A percentile compares a stretch with the other conserved stretches of the same genome.
phyloP scores from a whole-genome alignment of 2,113 vertebrate genomes.

The Tragelaphus buxtoni region DNA sequence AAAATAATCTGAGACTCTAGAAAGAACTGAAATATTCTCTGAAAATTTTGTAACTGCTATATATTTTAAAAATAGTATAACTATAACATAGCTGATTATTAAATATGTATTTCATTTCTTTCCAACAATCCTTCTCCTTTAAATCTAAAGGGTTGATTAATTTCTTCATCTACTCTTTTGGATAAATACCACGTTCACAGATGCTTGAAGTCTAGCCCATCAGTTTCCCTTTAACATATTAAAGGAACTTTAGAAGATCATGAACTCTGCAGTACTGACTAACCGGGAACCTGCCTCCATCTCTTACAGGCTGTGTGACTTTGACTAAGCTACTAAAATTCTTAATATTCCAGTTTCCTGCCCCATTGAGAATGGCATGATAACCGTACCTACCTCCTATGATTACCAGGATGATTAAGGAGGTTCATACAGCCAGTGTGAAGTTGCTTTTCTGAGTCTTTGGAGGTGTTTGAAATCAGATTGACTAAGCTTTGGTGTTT shows the following conservation, averaged over 20 bases:
- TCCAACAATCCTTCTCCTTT: neutral
- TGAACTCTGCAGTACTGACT: neutral
- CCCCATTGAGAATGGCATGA: neutral
- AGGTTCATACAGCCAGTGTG: neutral
- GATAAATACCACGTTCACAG: neutral
- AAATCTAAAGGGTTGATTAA: neutral
- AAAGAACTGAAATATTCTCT: neutral
- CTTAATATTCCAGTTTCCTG: neutral
- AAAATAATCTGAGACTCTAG: neutral
- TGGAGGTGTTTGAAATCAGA: neutral
- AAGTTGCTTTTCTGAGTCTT: neutral
- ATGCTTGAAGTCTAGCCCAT: neutral
- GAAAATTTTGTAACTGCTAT: neutral
- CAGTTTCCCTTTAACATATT: neutral
- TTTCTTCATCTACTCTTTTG: neutral
- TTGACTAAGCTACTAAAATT: neutral
- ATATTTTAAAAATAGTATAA: neutral
- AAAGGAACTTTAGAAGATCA: neutral
- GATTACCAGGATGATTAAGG: neutral
- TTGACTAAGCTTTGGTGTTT: constrained; percentile 18
- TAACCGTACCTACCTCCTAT: neutral
- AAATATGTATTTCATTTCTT: neutral
- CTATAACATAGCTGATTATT: neutral
- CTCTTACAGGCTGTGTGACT: neutral
- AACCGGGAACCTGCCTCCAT: neutral